These are phyloP conservation scores for Brachyrhaphis roseni DNA, from an alignment of 2,797 vertebrate species.

Conservation along the genomic window DNA sequence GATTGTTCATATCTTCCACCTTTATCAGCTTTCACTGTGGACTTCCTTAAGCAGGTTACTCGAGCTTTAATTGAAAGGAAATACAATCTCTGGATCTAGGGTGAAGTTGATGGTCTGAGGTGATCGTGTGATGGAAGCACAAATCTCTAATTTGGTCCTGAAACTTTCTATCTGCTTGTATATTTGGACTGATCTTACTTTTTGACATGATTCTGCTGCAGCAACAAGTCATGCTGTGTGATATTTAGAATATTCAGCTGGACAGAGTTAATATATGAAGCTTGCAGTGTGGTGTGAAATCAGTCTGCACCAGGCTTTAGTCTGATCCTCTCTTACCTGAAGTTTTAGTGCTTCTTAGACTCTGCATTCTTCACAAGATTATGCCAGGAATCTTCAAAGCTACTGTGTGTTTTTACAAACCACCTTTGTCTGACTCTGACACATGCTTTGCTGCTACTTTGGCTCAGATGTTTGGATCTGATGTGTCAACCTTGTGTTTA, in stretches of 20 bases:
- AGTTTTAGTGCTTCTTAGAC: too few species aligned
- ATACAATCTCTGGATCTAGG: neutral
- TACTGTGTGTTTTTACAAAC: neutral
- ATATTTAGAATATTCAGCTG: neutral
- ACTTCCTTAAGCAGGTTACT: neutral
- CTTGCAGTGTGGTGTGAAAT: neutral
- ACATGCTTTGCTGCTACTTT: neutral
- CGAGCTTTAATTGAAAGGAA: neutral
- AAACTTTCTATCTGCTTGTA: neutral
- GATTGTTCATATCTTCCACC: neutral
- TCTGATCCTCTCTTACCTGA: neutral
- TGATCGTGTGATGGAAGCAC: neutral
- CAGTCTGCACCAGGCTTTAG: neutral
- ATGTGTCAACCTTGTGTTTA: slow-evolving; percentile 15
- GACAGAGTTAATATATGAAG: neutral
- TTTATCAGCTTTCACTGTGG: neutral
- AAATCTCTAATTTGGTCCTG: neutral
- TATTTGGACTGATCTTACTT: neutral
- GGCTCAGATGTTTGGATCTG: neutral
- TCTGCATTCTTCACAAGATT: neutral
- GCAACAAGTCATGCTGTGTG: neutral
- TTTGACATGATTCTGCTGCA: neutral
- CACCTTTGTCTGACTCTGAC: slow-evolving; percentile 7
- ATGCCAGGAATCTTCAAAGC: neutral
- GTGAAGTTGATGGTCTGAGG: neutral